phyloP scores from a whole-genome alignment of 2,113 vertebrate genomes.

The Scalopus aquaticus region DNA sequence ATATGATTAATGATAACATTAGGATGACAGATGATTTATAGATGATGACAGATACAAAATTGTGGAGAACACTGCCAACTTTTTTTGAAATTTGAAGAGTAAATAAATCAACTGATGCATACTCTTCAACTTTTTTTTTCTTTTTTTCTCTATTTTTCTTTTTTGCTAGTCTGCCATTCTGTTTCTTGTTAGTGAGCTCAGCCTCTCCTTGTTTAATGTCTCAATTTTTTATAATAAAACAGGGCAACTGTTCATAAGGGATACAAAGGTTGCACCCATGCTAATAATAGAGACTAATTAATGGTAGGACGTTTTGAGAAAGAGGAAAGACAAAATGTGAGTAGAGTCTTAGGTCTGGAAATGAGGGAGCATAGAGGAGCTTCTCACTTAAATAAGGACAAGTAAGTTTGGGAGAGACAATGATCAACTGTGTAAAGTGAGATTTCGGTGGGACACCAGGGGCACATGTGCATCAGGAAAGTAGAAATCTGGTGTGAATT shows the following conservation, averaged over 20 bases:
- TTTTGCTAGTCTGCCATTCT: no score
- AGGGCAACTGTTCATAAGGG: not conserved
- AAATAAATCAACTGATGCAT: not conserved
- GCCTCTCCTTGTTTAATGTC: no score
- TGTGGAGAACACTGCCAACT: not conserved
- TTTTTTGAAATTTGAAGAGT: not conserved
- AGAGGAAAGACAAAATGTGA: not conserved
- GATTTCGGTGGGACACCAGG: not conserved
- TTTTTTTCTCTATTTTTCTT: no score
- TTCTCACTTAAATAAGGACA: not conserved
- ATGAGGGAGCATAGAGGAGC: not conserved
- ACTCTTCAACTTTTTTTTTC: not conserved
- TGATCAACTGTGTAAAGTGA: no score
- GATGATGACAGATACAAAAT: not conserved
- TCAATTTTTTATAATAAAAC: not conserved
- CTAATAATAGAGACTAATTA: not conserved
- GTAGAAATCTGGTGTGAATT: not conserved
- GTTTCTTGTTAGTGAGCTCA: no score
- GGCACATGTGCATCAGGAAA: not conserved
- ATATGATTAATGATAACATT: not conserved
- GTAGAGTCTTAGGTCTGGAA: not conserved
- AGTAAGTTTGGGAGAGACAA: not conserved
- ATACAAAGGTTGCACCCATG: not conserved
- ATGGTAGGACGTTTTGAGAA: not conserved
- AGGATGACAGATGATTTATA: not conserved